These are phyloP conservation scores for Papilio dardanus DNA, from an alignment of 1,140 invertebrate species.

Conservation along the genomic window DNA sequence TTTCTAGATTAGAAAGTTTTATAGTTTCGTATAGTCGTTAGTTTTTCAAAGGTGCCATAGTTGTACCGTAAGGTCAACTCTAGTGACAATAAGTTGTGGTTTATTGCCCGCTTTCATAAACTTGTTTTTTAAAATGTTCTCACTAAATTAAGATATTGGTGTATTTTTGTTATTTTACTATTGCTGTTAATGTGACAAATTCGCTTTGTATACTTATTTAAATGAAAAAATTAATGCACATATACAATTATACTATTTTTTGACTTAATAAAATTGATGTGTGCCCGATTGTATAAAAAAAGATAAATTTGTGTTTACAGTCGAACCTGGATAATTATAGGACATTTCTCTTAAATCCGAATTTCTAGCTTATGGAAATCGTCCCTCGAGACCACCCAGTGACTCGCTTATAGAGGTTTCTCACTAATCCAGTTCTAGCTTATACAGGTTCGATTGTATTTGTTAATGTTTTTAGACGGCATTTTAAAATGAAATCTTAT, in stretches of 20 bases:
- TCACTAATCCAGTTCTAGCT: too few species aligned
- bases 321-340: too few species aligned
- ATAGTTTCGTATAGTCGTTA: neutral
- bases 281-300: too few species aligned
- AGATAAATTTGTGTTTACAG: too few species aligned
- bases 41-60: neutral
- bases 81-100: neutral
- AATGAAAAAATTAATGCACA: too few species aligned
- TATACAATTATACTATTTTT: too few species aligned
- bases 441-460: neutral
- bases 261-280: too few species aligned
- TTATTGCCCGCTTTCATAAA: neutral
- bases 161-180: neutral
- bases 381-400: too few species aligned
- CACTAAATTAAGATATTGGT: neutral
- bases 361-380: too few species aligned
- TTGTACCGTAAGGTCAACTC: neutral
- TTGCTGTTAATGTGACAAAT: neutral
- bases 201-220: too few species aligned
- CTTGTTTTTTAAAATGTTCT: neutral
- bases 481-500: neutral
- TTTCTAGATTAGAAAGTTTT: conserved; percentile 1
- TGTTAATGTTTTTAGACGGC: neutral
- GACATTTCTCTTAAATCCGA: too few species aligned
- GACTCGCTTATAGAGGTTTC: too few species aligned